Conservation (phyloP, 2,113 vertebrate genomes). For the Pyxicephalus adspersus region DNA sequence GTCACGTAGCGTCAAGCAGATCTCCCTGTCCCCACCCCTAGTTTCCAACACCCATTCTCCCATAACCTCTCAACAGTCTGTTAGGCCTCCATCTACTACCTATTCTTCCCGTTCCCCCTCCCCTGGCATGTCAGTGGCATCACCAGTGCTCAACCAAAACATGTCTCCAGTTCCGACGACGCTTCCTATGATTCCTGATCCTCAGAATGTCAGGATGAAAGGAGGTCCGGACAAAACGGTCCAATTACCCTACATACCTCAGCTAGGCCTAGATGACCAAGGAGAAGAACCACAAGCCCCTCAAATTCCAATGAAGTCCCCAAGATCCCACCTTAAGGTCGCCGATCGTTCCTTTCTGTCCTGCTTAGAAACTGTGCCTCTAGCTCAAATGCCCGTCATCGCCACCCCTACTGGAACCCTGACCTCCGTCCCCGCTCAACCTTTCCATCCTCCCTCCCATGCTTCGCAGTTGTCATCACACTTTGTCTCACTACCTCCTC, state of each 20-base stretch:
- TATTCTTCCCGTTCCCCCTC: slow-evolving; percentile 71
- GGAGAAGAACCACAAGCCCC: slow-evolving; percentile 58
- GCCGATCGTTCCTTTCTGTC: slow-evolving; percentile 61
- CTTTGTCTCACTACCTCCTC: slow-evolving; percentile 79
- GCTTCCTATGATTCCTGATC: slow-evolving; percentile 71
- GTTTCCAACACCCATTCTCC: slow-evolving; percentile 74
- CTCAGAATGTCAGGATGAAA: slow-evolving; percentile 69
- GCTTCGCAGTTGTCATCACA: slow-evolving; percentile 77
- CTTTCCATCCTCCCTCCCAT: slow-evolving; percentile 67
- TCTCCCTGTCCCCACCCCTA: slow-evolving; percentile 77
- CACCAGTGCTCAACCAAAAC: slow-evolving; percentile 69
- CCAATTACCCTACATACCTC: slow-evolving; percentile 62
- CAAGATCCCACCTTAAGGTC: slow-evolving; percentile 64
- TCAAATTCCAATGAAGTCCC: slow-evolving; percentile 63
- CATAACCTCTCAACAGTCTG: slow-evolving; percentile 57
- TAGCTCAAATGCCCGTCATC: slow-evolving; percentile 63
- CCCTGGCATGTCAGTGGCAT: slow-evolving; percentile 66
- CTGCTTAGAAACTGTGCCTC: slow-evolving; percentile 72
- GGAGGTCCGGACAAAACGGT: slow-evolving; percentile 66
- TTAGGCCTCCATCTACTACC: slow-evolving; percentile 72
- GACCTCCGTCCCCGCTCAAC: slow-evolving; percentile 66
- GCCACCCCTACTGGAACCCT: slow-evolving; percentile 54
- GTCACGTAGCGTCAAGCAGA: slow-evolving; percentile 73
- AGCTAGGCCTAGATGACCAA: slow-evolving; percentile 70
- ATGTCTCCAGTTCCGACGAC: slow-evolving; percentile 70